These are phyloP conservation scores for Botia almorhae DNA, from an alignment of 2,797 vertebrate species.

Conservation along the genomic window DNA sequence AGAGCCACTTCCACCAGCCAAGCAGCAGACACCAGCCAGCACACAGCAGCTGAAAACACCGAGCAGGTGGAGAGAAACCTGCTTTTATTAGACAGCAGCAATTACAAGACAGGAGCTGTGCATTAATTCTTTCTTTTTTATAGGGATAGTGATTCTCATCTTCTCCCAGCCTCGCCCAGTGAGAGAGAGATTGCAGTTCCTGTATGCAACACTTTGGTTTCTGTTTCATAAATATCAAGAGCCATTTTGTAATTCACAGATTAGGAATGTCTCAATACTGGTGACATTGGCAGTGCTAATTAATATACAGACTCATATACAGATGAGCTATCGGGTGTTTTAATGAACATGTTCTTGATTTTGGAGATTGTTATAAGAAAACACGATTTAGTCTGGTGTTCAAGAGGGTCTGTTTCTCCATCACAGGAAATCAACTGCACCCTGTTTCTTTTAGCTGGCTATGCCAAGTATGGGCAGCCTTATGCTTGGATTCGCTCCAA, in stretches of 20 bases:
- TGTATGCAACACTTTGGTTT: slow-evolving; percentile 54
- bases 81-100: slow-evolving; percentile 17
- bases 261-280: neutral
- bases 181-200: slow-evolving; percentile 80
- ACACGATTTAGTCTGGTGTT: neutral
- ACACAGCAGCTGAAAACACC: slow-evolving; percentile 31
- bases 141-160: slow-evolving; percentile 72
- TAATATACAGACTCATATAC: neutral
- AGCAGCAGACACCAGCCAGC: slow-evolving; percentile 42
- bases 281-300: neutral
- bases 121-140: neutral
- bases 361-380: neutral
- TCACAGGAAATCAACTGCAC: slow-evolving; percentile 83
- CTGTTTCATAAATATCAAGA: neutral
- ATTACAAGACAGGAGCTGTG: slow-evolving; percentile 12
- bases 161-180: slow-evolving; percentile 81
- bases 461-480: slow-evolving; percentile 80
- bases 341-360: neutral
- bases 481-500: slow-evolving; percentile 85
- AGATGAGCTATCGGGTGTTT: neutral
- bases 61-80: slow-evolving; percentile 27
- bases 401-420: slow-evolving; percentile 28
- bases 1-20: slow-evolving; percentile 26
- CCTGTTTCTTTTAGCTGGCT: slow-evolving; percentile 81
- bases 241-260: neutral